phyloP scores from a whole-genome alignment of 1,140 invertebrate species.

The Drosophila sucinea region DNA sequence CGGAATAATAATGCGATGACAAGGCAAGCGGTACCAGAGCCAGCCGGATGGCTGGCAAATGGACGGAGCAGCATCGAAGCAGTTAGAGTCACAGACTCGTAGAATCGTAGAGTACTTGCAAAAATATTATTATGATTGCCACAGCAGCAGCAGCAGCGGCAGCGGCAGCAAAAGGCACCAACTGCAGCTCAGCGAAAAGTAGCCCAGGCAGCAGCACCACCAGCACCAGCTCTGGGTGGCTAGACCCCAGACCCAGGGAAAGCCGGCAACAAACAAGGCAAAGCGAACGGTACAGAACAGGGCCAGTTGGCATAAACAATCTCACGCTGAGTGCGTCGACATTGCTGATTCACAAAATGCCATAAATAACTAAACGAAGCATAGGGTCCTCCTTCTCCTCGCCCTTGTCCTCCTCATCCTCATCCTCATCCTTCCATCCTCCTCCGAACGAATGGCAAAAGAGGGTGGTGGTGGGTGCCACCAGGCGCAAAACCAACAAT shows the following conservation, averaged over 20 bases:
- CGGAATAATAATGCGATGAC: conserved; percentile 64
- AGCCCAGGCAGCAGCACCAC: conserved; percentile 10
- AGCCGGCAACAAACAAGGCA: neutral
- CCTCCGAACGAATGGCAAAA: no score
- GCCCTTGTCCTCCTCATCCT: neutral
- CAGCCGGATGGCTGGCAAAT: conserved; percentile 30
- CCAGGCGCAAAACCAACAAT: neutral
- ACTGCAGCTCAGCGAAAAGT: conserved; percentile 27
- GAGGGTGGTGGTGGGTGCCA: no score
- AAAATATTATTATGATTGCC: conserved; percentile 63
- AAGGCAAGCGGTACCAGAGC: conserved; percentile 25
- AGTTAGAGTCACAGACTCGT: conserved; percentile 12
- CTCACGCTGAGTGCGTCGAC: conserved; percentile 57
- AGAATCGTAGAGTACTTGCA: conserved; percentile 33
- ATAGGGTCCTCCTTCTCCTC: conserved; percentile 6
- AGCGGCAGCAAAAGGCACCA: neutral
- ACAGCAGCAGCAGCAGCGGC: conserved; percentile 26
- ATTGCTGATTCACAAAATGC: conserved; percentile 49
- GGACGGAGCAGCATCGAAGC: conserved; percentile 22
- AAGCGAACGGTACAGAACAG: neutral
- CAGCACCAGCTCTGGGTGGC: conserved; percentile 1
- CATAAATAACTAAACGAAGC: conserved; percentile 59
- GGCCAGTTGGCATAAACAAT: conserved; percentile 57
- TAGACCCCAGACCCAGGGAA: neutral
- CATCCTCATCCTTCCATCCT: no score